These are phyloP conservation scores for Aradophagus sp. DNA, from an alignment of 1,140 invertebrate genomes.

Conservation along the genomic window DNA sequence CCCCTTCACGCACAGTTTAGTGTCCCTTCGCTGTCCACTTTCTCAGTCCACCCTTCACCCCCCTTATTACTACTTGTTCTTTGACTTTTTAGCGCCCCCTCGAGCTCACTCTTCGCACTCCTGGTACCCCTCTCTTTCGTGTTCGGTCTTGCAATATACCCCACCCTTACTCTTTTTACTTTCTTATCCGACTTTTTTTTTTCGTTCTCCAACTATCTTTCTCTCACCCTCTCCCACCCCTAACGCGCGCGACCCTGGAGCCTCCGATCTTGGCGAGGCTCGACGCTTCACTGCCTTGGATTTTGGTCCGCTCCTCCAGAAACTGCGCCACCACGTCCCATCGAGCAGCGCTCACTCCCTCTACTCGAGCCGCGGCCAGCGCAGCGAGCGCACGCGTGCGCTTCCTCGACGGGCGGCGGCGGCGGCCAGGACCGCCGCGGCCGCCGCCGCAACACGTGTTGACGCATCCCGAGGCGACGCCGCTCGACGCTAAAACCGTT, in stretches of 20 bases:
- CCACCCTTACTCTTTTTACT: not conserved
- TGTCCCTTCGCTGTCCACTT: no score
- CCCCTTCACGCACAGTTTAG: not conserved
- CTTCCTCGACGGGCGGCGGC: constrained; percentile 7
- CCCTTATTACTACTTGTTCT: no score
- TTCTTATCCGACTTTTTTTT: not conserved
- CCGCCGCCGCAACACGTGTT: not conserved
- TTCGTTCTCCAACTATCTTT: not conserved
- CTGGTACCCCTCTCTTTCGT: no score
- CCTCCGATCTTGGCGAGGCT: constrained; percentile 60
- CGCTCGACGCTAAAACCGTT: no score
- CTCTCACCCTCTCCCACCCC: not conserved
- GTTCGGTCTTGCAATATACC: not conserved
- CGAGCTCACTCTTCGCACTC: no score
- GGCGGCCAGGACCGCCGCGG: not conserved
- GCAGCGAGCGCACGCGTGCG: constrained; percentile 25
- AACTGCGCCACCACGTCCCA: constrained; percentile 36
- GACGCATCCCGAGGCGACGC: not conserved
- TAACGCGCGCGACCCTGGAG: constrained; percentile 25
- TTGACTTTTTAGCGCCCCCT: no score
- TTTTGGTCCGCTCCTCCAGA: constrained; percentile 32
- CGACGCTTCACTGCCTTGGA: constrained; percentile 41
- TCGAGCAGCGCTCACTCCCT: constrained; percentile 49
- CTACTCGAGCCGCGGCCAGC: constrained; percentile 60
- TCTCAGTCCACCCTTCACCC: no score